phyloP scores from a whole-genome alignment of 2,113 vertebrate genomes.

The Hassar affinis region DNA sequence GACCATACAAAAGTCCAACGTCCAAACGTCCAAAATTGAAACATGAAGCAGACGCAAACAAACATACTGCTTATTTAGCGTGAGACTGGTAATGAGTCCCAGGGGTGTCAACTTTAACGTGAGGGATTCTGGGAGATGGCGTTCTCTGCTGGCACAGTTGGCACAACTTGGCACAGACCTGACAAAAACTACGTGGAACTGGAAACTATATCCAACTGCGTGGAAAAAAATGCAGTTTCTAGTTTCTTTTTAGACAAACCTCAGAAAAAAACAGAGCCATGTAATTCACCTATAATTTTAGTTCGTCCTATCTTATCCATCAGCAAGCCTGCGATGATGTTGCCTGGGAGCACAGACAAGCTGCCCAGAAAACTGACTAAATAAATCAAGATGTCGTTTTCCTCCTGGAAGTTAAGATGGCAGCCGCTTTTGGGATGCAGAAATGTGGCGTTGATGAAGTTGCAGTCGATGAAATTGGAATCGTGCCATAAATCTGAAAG shows the following conservation, averaged over 20 bases:
- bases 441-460: constrained; percentile 83
- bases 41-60: too few species aligned
- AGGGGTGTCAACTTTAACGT: too few species aligned
- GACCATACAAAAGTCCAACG: too few species aligned
- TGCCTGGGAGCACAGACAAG: constrained; percentile 90
- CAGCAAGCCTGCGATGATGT: constrained; percentile 91
- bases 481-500: constrained; percentile 85
- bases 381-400: constrained; percentile 94
- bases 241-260: too few species aligned
- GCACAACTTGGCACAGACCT: too few species aligned
- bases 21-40: too few species aligned
- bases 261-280: not conserved
- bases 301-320: constrained; percentile 95
- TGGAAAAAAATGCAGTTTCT: too few species aligned
- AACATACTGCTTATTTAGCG: too few species aligned
- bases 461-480: constrained; percentile 86
- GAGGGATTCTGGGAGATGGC: too few species aligned
- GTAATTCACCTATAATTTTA: constrained; percentile 88
- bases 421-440: constrained; percentile 85
- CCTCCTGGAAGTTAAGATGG: constrained; percentile 89
- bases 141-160: too few species aligned
- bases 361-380: constrained; percentile 96
- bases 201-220: too few species aligned
- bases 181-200: not conserved
- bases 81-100: too few species aligned